A percentile compares a stretch with the other conserved stretches of the same genome.
Conservation (phyloP, 2,888 invertebrate genomes). For the Lutraria lutraria region DNA sequence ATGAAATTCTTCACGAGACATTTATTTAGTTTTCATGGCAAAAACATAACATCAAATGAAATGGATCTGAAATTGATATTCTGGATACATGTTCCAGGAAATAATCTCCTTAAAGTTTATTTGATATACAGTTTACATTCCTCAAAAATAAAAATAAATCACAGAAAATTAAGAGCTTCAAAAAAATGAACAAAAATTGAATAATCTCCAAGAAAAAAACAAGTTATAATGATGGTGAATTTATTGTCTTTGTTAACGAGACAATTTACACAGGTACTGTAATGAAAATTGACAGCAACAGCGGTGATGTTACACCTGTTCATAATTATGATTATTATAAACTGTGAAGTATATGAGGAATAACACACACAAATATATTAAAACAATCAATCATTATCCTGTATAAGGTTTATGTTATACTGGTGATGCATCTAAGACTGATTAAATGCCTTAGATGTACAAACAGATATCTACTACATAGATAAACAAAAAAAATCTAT, state of each 20-base stretch:
- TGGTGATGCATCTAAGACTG: not conserved
- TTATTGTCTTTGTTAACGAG: slow-evolving; percentile 17
- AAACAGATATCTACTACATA: too few species aligned
- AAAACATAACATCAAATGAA: not conserved
- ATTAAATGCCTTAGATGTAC: too few species aligned
- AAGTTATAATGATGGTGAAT: not conserved
- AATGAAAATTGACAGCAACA: not conserved
- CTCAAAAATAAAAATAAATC: not conserved
- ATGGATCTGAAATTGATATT: not conserved
- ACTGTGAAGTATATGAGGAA: not conserved
- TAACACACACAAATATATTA: not conserved
- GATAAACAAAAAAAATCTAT: too few species aligned
- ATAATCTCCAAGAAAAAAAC: not conserved
- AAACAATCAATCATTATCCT: not conserved
- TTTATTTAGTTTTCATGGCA: too few species aligned
- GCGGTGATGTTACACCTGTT: not conserved
- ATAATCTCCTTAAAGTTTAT: not conserved
- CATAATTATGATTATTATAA: not conserved
- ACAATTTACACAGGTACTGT: not conserved
- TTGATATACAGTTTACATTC: not conserved
- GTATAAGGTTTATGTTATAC: not conserved
- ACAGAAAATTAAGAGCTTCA: not conserved
- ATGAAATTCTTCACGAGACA: too few species aligned
- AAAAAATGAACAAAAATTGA: slow-evolving; percentile 6
- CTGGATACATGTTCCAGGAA: not conserved